These are phyloP conservation scores for Proales similis DNA, from an alignment of 1,140 invertebrate species.

Conservation along the genomic window DNA sequence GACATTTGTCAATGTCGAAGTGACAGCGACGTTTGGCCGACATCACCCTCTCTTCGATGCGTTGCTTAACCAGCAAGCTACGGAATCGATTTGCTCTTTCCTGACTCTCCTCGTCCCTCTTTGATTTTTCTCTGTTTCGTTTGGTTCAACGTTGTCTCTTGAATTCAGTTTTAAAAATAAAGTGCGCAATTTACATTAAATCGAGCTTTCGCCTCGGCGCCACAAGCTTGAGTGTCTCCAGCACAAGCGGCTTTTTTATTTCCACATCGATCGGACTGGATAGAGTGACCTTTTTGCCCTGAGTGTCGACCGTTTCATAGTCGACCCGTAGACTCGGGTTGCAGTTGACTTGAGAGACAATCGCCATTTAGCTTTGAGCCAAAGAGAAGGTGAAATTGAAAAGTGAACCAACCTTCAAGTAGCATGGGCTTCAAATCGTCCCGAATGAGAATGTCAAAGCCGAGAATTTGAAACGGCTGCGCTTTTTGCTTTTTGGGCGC, in stretches of 20 bases:
- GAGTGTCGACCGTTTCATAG: conserved; percentile 46
- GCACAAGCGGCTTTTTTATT: conserved; percentile 44
- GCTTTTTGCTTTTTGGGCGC: conserved; percentile 2
- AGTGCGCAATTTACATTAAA: neutral
- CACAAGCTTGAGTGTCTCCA: conserved; percentile 33
- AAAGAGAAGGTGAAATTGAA: too few relatives aligned
- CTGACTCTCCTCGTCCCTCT: conserved; percentile 15
- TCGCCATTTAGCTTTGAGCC: too few relatives aligned
- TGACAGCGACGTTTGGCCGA: neutral
- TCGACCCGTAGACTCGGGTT: conserved; percentile 55
- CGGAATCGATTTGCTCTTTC: neutral
- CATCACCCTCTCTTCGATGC: conserved; percentile 1
- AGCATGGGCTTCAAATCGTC: conserved; percentile 73
- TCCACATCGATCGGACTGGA: conserved; percentile 48
- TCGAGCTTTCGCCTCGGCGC: conserved; percentile 28
- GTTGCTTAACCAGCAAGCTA: conserved; percentile 11
- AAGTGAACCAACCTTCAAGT: conserved; percentile 76
- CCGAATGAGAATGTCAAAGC: conserved; percentile 77
- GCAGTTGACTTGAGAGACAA: too few relatives aligned
- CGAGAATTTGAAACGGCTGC: conserved; percentile 58
- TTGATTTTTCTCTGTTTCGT: conserved; percentile 24
- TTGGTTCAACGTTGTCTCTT: neutral
- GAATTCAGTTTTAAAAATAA: too few relatives aligned
- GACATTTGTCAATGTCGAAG: conserved; percentile 16
- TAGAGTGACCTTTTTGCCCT: conserved; percentile 43